Evolutionary conservation across 2,797 vertebrate genomes (phyloP).

Genomic region (Cygnus olor): DNA sequence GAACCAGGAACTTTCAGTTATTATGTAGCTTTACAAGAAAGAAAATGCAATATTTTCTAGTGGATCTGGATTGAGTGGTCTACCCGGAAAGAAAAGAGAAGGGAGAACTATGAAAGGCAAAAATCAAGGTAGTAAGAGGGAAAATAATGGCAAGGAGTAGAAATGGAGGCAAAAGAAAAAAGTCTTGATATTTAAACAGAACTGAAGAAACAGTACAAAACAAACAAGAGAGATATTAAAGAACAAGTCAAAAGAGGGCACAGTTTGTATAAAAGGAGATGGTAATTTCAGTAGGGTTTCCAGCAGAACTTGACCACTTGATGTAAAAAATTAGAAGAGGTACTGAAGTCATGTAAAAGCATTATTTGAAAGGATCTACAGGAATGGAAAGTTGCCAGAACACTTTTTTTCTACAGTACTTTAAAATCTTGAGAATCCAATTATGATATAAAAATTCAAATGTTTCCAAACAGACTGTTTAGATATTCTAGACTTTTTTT

Average conservation of each 20-base stretch:
- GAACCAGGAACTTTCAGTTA: background rate
- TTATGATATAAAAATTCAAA: background rate
- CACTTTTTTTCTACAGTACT: background rate
- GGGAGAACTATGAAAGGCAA: background rate
- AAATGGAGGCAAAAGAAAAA: background rate
- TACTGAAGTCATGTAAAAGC: background rate
- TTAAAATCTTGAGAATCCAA: background rate
- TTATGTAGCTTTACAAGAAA: background rate
- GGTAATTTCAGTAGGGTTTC: background rate
- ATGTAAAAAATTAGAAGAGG: background rate
- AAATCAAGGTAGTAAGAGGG: background rate
- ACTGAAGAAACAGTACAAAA: background rate
- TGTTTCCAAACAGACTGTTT: background rate
- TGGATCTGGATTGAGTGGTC: background rate
- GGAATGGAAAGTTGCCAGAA: background rate
- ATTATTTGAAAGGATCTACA: background rate
- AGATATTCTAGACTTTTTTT: background rate
- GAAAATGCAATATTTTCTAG: background rate
- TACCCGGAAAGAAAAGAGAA: background rate
- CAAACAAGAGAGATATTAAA: background rate
- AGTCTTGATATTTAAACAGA: background rate
- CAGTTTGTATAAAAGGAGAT: background rate
- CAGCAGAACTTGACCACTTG: background rate
- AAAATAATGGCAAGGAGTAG: background rate
- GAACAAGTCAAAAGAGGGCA: background rate